Percentiles rank a stretch among this genome's conserved stretches.
phyloP scores from a whole-genome alignment of 2,113 vertebrate genomes.

The Xenus cinereus region DNA sequence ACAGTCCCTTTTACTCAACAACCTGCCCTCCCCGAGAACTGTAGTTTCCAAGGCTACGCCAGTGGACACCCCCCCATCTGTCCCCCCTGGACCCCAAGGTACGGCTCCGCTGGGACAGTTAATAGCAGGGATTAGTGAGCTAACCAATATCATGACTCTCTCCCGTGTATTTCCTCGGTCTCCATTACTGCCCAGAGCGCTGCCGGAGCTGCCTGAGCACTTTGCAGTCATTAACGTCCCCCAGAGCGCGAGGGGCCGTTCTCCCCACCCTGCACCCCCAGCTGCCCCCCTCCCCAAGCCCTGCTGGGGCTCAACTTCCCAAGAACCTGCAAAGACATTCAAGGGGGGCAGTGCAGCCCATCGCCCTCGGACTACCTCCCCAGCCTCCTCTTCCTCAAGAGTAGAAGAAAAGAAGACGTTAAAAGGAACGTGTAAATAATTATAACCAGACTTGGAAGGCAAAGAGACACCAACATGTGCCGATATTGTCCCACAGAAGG shows the following conservation, averaged over 20 bases:
- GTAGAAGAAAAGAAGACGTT: background rate
- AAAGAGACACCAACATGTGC: background rate
- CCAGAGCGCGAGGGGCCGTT: rapidly evolving
- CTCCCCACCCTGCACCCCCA: background rate
- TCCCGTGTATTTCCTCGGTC: background rate
- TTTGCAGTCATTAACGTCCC: background rate
- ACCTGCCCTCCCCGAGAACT: background rate
- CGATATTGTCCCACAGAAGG: rapidly evolving
- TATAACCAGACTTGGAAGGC: background rate
- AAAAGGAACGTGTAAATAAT: background rate
- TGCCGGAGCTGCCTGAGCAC: background rate
- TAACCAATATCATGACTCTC: background rate
- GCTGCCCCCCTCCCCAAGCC: background rate
- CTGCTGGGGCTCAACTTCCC: background rate
- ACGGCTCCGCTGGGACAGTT: background rate
- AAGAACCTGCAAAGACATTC: background rate
- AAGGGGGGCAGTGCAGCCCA: background rate
- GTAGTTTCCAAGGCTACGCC: background rate
- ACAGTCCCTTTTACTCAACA: conserved; percentile 2
- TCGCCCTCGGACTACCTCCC: rapidly evolving
- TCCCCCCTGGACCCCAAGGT: background rate
- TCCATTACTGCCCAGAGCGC: background rate
- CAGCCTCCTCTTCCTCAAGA: background rate
- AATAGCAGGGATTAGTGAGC: background rate
- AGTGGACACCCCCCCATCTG: background rate